Evolutionary conservation across 2,888 invertebrate genomes (phyloP).

Genomic region (Athrips mouffetella): DNA sequence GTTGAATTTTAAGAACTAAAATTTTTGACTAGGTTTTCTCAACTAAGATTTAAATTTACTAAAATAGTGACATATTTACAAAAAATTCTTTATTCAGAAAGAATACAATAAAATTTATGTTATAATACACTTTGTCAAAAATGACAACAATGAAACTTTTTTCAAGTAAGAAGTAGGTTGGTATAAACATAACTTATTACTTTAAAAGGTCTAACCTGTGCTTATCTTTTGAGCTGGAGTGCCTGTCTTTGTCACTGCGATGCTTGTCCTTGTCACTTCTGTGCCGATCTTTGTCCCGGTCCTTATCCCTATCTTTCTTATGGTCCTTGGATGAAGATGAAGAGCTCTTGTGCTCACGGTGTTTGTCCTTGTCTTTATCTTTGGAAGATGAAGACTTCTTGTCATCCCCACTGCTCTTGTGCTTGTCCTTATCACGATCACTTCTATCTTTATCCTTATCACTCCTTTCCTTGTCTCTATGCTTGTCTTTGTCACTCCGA

Average conservation of each 20-base stretch:
- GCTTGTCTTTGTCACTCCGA: conserved; percentile 59
- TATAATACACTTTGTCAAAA: neutral
- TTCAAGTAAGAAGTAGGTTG: neutral
- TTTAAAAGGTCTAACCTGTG: conserved; percentile 56
- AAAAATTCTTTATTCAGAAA: neutral
- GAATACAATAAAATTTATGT: neutral
- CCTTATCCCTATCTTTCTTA: conserved; percentile 22
- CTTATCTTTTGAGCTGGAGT: conserved; percentile 76
- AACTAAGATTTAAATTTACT: neutral
- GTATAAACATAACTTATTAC: neutral
- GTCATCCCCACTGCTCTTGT: conserved; percentile 32
- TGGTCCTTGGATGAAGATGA: no score
- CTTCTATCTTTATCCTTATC: conserved; percentile 62
- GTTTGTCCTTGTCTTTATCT: conserved; percentile 42
- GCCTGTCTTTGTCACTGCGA: conserved; percentile 28
- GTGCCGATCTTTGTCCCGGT: conserved; percentile 34
- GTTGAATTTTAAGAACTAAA: no score
- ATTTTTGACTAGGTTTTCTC: no score
- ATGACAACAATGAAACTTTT: neutral
- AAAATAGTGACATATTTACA: neutral
- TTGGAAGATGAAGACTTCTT: no score
- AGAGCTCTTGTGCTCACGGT: conserved; percentile 44
- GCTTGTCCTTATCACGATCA: conserved; percentile 78
- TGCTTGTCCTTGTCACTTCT: conserved; percentile 41
- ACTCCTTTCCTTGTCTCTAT: conserved; percentile 44